Evolutionary conservation across 2,797 vertebrate species (phyloP).

Genomic region (Carcharodon carcharias): DNA sequence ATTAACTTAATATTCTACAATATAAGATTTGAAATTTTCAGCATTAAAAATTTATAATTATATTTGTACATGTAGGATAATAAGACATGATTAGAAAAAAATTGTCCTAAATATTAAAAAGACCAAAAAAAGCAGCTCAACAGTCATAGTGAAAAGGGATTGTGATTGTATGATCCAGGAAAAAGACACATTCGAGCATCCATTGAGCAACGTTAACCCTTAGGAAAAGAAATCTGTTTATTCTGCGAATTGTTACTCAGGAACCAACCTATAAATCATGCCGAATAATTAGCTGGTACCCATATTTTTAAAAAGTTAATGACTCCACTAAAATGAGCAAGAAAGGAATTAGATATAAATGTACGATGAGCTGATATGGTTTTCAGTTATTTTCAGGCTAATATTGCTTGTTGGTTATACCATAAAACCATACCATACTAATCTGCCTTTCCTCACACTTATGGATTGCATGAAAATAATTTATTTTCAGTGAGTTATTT

Average conservation of each 20-base stretch:
- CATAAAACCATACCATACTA: not conserved
- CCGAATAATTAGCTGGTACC: not conserved
- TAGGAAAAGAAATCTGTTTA: not conserved
- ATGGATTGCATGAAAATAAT: not conserved
- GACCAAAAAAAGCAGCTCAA: not conserved
- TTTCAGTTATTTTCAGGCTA: not conserved
- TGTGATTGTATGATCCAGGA: not conserved
- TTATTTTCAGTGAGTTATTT: not conserved
- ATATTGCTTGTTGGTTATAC: not conserved
- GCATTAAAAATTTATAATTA: not conserved
- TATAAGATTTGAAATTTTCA: not conserved
- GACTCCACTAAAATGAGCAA: not conserved
- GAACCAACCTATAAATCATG: not conserved
- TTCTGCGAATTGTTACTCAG: not conserved
- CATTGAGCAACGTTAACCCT: not conserved
- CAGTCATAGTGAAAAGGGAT: not conserved
- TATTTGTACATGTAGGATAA: not conserved
- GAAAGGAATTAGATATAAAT: not conserved
- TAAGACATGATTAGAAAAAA: not conserved
- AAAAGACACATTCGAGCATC: not conserved
- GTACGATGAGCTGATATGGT: not conserved
- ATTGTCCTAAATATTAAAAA: not conserved
- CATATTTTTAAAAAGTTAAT: not conserved
- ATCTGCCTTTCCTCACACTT: not conserved
- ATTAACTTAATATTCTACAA: not conserved